A percentile compares a stretch with the other conserved stretches of the same genome.
Evolutionary conservation across 2,888 invertebrate species (phyloP).

Genomic region (Notodonta dromedarius): DNA sequence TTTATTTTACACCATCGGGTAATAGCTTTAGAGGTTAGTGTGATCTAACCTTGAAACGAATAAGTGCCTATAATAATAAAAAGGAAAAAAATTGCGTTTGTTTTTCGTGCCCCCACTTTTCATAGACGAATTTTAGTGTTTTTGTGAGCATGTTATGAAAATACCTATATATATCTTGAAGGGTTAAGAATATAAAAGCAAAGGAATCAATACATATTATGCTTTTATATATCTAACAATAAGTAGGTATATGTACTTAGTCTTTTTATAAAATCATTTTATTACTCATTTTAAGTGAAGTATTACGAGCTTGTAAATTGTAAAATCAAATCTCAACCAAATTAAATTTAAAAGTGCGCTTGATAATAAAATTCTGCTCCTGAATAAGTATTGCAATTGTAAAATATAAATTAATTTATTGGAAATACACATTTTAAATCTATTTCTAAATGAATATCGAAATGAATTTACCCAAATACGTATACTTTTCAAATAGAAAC

Average conservation of each 20-base stretch:
- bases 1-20: slow-evolving; percentile 35
- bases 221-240: neutral
- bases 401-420: no score
- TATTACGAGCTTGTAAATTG: no score
- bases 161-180: slow-evolving; percentile 8
- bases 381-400: no score
- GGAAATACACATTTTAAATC: no score
- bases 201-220: neutral
- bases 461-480: no score
- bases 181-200: slow-evolving; percentile 16
- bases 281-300: no score
- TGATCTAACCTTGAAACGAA: slow-evolving; percentile 45
- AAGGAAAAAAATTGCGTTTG: slow-evolving; percentile 40
- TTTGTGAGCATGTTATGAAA: slow-evolving; percentile 30
- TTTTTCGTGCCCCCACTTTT: slow-evolving; percentile 43
- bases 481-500: neutral
- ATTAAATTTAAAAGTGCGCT: no score
- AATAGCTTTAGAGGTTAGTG: slow-evolving; percentile 41
- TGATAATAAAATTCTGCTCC: no score
- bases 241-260: no score
- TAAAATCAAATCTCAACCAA: no score
- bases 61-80: slow-evolving; percentile 53
- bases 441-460: no score
- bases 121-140: slow-evolving; percentile 40
- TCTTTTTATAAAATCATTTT: no score